These are phyloP conservation scores for Cladopsammia gracilis DNA, from an alignment of 64 coral and sea anemone species.

Conservation along the genomic window DNA sequence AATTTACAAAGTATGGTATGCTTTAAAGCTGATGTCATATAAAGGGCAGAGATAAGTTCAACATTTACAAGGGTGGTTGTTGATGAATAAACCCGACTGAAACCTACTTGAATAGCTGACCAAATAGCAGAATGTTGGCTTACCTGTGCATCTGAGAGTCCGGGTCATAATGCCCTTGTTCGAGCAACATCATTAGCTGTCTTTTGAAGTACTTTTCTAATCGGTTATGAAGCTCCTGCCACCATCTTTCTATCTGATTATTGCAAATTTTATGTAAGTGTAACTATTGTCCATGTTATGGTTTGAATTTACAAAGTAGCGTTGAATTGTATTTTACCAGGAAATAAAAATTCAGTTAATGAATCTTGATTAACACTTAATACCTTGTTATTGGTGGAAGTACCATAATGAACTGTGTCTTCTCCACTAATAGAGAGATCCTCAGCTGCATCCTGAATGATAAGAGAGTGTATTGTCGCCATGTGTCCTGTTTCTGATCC, in stretches of 20 bases:
- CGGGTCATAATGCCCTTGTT: too few species aligned
- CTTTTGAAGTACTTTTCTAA: slow-evolving; percentile 63
- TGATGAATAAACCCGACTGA: too few species aligned
- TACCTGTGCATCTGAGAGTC: too few species aligned
- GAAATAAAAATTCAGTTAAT: background rate
- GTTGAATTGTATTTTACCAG: background rate
- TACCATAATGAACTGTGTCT: slow-evolving; percentile 69
- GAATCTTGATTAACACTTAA: background rate
- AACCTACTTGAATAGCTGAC: too few species aligned
- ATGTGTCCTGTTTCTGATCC: slow-evolving; percentile 58
- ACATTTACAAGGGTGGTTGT: too few species aligned
- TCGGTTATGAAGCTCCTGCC: slow-evolving; percentile 61
- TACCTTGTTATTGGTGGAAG: slow-evolving; percentile 72
- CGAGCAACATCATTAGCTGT: slow-evolving; percentile 58
- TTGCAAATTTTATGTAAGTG: too few species aligned
- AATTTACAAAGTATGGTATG: too few species aligned
- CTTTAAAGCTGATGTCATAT: too few species aligned
- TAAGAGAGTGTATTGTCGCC: slow-evolving; percentile 57
- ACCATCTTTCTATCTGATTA: slow-evolving; percentile 76
- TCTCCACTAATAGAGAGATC: slow-evolving; percentile 19
- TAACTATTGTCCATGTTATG: too few species aligned
- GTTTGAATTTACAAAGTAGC: background rate
- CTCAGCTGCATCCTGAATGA: slow-evolving; percentile 33
- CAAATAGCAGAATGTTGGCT: too few species aligned
- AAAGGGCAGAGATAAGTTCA: too few species aligned